Evolutionary conservation across 2,888 invertebrate species (phyloP).

Genomic region (Agrochola circellaris): DNA sequence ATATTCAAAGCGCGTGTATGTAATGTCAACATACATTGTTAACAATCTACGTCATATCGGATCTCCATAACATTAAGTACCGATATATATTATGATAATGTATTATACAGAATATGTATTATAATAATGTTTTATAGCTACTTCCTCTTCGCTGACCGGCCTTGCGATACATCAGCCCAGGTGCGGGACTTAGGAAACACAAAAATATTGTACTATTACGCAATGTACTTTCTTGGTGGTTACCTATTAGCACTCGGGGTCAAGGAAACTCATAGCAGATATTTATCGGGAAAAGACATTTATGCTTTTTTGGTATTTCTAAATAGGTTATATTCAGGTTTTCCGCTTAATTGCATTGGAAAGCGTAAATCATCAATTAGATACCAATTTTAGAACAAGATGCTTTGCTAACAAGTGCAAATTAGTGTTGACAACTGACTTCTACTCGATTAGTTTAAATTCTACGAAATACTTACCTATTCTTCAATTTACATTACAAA

Average conservation of each 20-base stretch:
- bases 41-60: slow-evolving; percentile 38
- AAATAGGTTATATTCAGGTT: not conserved
- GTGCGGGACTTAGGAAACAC: slow-evolving; percentile 20
- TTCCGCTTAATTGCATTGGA: not conserved
- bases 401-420: slow-evolving; percentile 16
- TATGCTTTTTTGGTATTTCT: not conserved
- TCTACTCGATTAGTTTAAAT: slow-evolving; percentile 14
- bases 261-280: slow-evolving; percentile 9
- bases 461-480: slow-evolving; percentile 37
- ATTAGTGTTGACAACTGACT: slow-evolving; percentile 18
- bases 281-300: slow-evolving; percentile 12
- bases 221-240: slow-evolving; percentile 29
- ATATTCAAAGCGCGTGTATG: slow-evolving; percentile 3
- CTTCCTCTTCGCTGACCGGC: slow-evolving; percentile 51
- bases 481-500: slow-evolving; percentile 3
- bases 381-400: not conserved
- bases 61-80: slow-evolving; percentile 50
- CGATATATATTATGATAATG: slow-evolving; percentile 22
- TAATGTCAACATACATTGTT: slow-evolving; percentile 24
- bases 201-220: slow-evolving; percentile 14
- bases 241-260: slow-evolving; percentile 16
- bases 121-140: slow-evolving; percentile 31
- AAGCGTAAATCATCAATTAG: slow-evolving; percentile 27
- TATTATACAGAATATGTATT: slow-evolving; percentile 12
- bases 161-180: slow-evolving; percentile 33